These are phyloP conservation scores for Leptinotarsa lineolata DNA, from an alignment of 1,140 invertebrate genomes.

Conservation along the genomic window DNA sequence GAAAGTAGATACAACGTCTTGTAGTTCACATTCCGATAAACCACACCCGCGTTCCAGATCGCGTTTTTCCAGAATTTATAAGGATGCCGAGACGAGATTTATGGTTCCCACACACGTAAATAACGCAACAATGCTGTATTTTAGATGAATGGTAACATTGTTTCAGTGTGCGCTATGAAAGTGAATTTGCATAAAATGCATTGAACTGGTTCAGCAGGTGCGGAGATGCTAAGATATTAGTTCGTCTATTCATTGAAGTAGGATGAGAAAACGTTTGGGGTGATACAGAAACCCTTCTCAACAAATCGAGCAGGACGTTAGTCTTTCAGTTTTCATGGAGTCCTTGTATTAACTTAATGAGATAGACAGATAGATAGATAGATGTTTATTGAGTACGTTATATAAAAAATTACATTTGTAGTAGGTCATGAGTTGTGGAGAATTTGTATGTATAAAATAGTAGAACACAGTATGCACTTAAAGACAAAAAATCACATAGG, in stretches of 20 bases:
- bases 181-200: constrained; percentile 23
- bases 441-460: too few species aligned
- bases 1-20: constrained; percentile 5
- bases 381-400: too few species aligned
- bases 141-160: constrained; percentile 28
- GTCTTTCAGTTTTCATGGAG: too few species aligned
- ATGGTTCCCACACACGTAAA: constrained; percentile 27
- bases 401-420: too few species aligned
- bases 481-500: too few species aligned
- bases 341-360: too few species aligned
- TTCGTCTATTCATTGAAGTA: constrained; percentile 8
- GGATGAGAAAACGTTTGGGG: not conserved
- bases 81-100: constrained; percentile 18
- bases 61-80: constrained; percentile 21
- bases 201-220: constrained; percentile 17
- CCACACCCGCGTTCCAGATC: constrained; percentile 22
- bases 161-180: constrained; percentile 20
- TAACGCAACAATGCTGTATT: constrained; percentile 27
- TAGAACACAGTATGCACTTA: too few species aligned
- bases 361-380: too few species aligned
- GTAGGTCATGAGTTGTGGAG: too few species aligned
- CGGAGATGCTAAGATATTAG: constrained; percentile 6
- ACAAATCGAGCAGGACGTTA: too few species aligned
- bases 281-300: not conserved
- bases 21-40: constrained; percentile 26